Base-by-base conservation (phyloP, 2,888 invertebrate species). In the Tricholauxania praeusta region DNA sequence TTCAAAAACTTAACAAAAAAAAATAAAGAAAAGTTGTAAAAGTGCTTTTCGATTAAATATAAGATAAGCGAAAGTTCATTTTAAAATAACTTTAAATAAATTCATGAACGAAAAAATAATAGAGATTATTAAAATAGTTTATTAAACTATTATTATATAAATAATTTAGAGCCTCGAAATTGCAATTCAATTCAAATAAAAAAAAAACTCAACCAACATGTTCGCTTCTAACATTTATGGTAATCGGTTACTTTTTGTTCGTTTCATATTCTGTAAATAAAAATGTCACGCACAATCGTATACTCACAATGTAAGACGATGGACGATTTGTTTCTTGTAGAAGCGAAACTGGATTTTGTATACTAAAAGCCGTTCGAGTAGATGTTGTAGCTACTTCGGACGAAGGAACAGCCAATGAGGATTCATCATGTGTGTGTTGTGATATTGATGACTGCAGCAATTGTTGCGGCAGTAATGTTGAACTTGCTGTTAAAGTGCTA, bases 251-350 rank as follows among this genome's bases (percentile, higher is more conserved):
- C 39, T 32, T 73, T 39, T 32, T 55, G 47, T 63, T 53, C 15
- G n/a, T 14, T 70, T 62, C 70, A 65, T 71, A 68, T 59, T 68
- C 68, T 68, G 68, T 68, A 68, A 68, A 15, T 67, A 17, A 19
- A 67, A 67, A 67, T 63, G 63, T 63, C 63, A 57, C 28, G 52
- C 39, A 52, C 32, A 70, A 47, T 22, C 60, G 60, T 32, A 52
- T 72, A 73, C 78, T 81, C 79, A 83, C 83, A 59, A 87, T 86
- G 76, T 87, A 87, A 1, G 87, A 87, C 12, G 86, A 86, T 10
- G 87, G 86, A 4, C 86, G 82, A 72, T 80, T 84, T 28, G 78
- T 74, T 78, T 85, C 84, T 32, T 81, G 79, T 68, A 81, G 78
- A 51, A 80, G 70, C 5, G 79, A 74, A 53, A 78, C 75, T 19